Conservation (phyloP, 2,888 invertebrate species). For the Drosophila imparisetae region DNA sequence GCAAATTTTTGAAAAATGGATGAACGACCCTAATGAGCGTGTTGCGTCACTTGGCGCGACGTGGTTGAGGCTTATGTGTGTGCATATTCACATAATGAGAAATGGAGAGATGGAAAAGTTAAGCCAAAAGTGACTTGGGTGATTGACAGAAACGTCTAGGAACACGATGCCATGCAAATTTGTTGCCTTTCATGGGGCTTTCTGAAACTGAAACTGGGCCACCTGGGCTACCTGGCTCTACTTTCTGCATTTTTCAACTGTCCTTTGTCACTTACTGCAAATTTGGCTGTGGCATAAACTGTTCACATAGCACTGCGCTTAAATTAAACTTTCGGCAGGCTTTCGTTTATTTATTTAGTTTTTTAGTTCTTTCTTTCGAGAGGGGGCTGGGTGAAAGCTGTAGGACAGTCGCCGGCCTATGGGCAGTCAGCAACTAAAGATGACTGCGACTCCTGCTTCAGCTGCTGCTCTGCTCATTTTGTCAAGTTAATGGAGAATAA, state of each 20-base stretch:
- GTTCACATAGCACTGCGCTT: constrained; percentile 10
- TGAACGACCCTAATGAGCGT: constrained; percentile 61
- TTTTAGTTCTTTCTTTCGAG: constrained; percentile 27
- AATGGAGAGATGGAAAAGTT: constrained; percentile 16
- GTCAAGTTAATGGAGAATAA: constrained; percentile 79
- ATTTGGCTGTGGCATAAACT: constrained; percentile 25
- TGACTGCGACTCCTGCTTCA: constrained; percentile 14
- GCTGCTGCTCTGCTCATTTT: constrained; percentile 64
- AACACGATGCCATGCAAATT: constrained; percentile 10
- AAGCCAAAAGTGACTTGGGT: constrained; percentile 37
- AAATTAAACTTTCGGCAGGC: constrained; percentile 46
- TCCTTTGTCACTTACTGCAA: constrained; percentile 8
- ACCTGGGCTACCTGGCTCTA: constrained; percentile 12
- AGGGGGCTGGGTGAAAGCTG: constrained; percentile 1
- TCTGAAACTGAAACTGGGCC: constrained; percentile 8
- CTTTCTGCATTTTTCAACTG: constrained; percentile 1
- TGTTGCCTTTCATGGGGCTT: constrained; percentile 4
- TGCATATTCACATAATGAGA: constrained; percentile 21
- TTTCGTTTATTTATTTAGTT: constrained; percentile 31
- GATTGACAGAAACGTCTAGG: constrained; percentile 37
- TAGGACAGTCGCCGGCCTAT: constrained; percentile 36
- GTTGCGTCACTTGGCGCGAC: constrained; percentile 8
- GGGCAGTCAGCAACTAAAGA: constrained; percentile 25
- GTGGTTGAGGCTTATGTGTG: background rate
- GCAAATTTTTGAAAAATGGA: constrained; percentile 49